These are phyloP conservation scores for Caenorhabditis briggsae DNA, from an alignment of 1,140 invertebrate species.

Conservation along the genomic window DNA sequence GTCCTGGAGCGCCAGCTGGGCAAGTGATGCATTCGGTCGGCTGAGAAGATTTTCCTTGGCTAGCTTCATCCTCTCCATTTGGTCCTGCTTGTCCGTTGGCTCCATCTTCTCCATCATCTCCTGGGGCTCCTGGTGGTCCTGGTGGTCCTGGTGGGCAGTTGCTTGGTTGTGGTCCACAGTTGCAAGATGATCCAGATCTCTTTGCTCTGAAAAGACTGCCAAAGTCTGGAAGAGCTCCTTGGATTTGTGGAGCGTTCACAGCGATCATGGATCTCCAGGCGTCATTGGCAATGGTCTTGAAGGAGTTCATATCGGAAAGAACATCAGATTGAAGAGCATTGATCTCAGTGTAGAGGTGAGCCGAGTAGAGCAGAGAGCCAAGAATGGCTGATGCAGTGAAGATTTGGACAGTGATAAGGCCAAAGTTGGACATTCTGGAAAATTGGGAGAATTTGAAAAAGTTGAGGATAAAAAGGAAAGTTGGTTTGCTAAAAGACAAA, in stretches of 20 bases:
- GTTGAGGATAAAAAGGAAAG: too few species aligned
- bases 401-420: background rate
- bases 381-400: background rate
- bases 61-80: constrained; percentile 26
- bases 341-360: constrained; percentile 6
- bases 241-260: constrained; percentile 24
- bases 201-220: constrained; percentile 49
- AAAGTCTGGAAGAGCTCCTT: constrained; percentile 9
- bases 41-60: background rate
- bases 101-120: constrained; percentile 59
- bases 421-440: background rate
- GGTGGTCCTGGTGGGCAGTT: constrained; percentile 61
- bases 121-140: constrained; percentile 61
- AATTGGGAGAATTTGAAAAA: too few species aligned
- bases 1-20: constrained; percentile 60
- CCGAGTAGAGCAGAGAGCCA: constrained; percentile 34
- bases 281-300: constrained; percentile 34
- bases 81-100: constrained; percentile 36
- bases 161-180: constrained; percentile 55
- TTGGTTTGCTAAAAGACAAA: too few species aligned
- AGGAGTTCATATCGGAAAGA: background rate
- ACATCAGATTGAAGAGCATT: background rate
- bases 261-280: constrained; percentile 59
- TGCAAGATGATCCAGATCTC: constrained; percentile 47
- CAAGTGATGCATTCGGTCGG: constrained; percentile 56